Evolutionary conservation across 2,113 vertebrate species (phyloP), one percentile per base, ranked within the genome.

Genomic region (Terrapene triunguis): DNA sequence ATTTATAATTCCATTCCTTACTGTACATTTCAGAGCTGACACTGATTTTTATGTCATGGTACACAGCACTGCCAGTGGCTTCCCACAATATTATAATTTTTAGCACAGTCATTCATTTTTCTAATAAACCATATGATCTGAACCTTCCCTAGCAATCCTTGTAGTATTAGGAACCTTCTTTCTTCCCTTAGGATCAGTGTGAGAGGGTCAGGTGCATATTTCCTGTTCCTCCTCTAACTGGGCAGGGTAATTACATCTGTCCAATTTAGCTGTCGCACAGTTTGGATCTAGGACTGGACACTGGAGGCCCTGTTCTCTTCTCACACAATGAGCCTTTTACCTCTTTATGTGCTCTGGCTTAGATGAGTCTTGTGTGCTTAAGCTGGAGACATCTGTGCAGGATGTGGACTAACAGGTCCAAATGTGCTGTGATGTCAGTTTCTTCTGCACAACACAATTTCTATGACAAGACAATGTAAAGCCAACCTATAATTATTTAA

Each of bases 1-100:
- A 53, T 89, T 82, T 92, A 44, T 80, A 95, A 95, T 95, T 95
- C 94, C 93, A 86, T 82, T 74, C 78, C 84, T 89, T 80, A 48
- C n/a, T 69, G 32, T 48, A 88, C 44, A 74, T 78, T 82, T 54
- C 48, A 95, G 72, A 35, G 93, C 50, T 80, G 54, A 55, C 85
- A 95, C 78, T 84, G 91, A 87, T 91, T 96, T 89, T 95, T 85
- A 74, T 89, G 0, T 65, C 84, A 94, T 80, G 2, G 22, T 69
- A 76, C 65, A 81, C 42, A 91, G 62, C 1, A 1, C 90, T 80
- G 85, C 83, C 80, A 84, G 80, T 21, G 90, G 50, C 82, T 82
- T 93, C 76, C 87, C 24, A 59, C 69, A 65, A 12, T 27, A 53
- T 24, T 81, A 90, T 93, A 42, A 76, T 92, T 83, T 93, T 93